These are phyloP conservation scores for Trisateles emortualis DNA, from an alignment of 2,888 invertebrate genomes.

Conservation along the genomic window DNA sequence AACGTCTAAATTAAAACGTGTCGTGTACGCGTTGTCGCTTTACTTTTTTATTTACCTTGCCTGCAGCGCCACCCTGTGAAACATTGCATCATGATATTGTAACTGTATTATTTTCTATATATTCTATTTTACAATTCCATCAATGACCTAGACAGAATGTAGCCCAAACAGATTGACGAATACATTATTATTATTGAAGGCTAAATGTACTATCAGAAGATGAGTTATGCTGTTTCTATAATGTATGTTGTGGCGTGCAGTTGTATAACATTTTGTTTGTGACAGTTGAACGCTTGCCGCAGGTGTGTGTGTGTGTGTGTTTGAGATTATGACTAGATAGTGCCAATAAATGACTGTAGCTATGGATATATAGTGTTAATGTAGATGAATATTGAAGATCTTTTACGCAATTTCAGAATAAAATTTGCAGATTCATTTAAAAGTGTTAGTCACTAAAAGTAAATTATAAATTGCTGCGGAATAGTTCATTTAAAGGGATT, in stretches of 20 bases:
- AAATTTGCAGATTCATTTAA: slow-evolving; percentile 38
- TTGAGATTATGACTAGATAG: not conserved
- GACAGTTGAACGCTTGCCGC: slow-evolving; percentile 5
- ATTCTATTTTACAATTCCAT: slow-evolving; percentile 29
- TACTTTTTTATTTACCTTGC: slow-evolving; percentile 77
- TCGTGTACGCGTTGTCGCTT: slow-evolving; percentile 51
- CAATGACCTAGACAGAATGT: not conserved
- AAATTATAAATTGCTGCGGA: slow-evolving; percentile 47
- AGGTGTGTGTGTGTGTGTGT: slow-evolving; percentile 3
- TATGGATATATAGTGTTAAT: slow-evolving; percentile 1
- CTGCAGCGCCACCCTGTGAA: slow-evolving; percentile 83
- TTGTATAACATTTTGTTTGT: slow-evolving; percentile 17
- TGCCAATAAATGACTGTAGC: not conserved
- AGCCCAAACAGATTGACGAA: not conserved
- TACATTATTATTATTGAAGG: not conserved
- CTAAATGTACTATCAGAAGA: too few species aligned
- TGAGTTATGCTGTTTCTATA: too few species aligned
- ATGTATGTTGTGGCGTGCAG: too few species aligned
- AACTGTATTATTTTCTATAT: slow-evolving; percentile 43
- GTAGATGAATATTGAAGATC: slow-evolving; percentile 27
- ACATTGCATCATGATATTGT: slow-evolving; percentile 61
- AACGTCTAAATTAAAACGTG: slow-evolving; percentile 64
- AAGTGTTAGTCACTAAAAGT: slow-evolving; percentile 59
- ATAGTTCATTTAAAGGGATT: slow-evolving; percentile 52
- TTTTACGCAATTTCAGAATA: slow-evolving; percentile 14